Evolutionary conservation across 2,113 vertebrate species (phyloP).

Genomic region (Conger conger): DNA sequence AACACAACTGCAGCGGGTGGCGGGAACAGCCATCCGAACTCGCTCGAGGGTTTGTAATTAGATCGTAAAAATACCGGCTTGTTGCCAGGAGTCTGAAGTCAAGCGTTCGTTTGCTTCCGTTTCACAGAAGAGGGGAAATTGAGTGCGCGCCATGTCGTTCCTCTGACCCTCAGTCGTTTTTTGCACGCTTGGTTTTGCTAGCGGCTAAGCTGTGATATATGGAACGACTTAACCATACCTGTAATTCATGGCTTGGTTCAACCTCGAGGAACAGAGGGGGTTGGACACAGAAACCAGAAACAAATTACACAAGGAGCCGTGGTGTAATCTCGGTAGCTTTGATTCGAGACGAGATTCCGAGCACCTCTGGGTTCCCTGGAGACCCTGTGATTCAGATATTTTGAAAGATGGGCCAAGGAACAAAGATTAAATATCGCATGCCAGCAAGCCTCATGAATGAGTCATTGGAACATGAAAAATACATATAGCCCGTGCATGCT

Average conservation of each 20-base stretch:
- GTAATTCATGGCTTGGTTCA: background rate
- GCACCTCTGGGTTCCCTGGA: constrained; percentile 52
- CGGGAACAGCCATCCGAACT: background rate
- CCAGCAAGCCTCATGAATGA: constrained; percentile 57
- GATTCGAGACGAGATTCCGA: constrained; percentile 45
- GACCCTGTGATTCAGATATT: constrained; percentile 41
- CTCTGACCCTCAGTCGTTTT: background rate
- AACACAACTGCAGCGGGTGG: background rate
- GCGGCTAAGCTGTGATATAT: background rate
- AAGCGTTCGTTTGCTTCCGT: background rate
- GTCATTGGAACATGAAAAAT: constrained; percentile 58
- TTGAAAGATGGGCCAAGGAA: background rate
- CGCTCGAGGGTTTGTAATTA: background rate
- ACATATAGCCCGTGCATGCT: constrained; percentile 34
- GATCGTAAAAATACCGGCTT: background rate
- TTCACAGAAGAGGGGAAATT: background rate
- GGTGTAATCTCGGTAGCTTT: constrained; percentile 42
- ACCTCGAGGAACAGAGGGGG: background rate
- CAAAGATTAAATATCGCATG: constrained; percentile 45
- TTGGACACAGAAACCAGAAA: background rate
- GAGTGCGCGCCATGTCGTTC: background rate
- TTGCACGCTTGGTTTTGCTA: background rate
- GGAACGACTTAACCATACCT: background rate
- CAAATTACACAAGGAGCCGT: constrained; percentile 24
- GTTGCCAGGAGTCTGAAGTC: background rate